Evolutionary conservation across 1,140 invertebrate genomes (phyloP).

Genomic region (Anoplophora glabripennis): DNA sequence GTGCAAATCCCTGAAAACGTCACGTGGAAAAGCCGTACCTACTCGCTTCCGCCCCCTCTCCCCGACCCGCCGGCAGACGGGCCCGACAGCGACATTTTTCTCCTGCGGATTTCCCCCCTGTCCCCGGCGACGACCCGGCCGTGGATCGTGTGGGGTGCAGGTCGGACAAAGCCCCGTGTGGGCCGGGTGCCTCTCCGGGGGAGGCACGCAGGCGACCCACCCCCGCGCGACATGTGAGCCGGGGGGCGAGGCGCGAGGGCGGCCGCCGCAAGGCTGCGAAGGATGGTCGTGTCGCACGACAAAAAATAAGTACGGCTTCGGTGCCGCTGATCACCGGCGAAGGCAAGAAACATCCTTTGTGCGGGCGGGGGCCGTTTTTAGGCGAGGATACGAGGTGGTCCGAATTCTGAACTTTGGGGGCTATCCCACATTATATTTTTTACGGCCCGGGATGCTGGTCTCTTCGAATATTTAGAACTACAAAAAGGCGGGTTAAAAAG

Average conservation of each 20-base stretch:
- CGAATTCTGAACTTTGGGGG: no score
- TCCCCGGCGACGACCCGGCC: no score
- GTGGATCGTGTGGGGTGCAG: neutral
- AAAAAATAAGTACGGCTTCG: neutral
- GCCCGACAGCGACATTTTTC: constrained; percentile 7
- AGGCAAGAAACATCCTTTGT: neutral
- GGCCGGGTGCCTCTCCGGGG: constrained; percentile 4
- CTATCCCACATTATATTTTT: no score
- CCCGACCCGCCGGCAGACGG: neutral
- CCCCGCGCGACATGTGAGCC: constrained; percentile 13
- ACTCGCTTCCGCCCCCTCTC: no score
- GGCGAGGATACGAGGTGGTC: neutral
- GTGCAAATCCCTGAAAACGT: no score
- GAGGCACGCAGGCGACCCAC: constrained; percentile 7
- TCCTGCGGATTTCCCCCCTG: neutral
- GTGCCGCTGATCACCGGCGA: neutral
- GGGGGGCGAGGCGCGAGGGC: neutral
- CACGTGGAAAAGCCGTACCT: no score
- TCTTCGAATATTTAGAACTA: no score
- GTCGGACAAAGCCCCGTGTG: constrained; percentile 3
- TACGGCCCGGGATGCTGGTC: no score
- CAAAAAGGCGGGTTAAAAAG: no score
- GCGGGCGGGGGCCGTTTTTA: neutral
- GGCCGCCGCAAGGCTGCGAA: neutral
- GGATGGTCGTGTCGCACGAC: neutral